Evolutionary conservation across 1,140 invertebrate genomes (phyloP).

Genomic region (Lordiphosa collinella): DNA sequence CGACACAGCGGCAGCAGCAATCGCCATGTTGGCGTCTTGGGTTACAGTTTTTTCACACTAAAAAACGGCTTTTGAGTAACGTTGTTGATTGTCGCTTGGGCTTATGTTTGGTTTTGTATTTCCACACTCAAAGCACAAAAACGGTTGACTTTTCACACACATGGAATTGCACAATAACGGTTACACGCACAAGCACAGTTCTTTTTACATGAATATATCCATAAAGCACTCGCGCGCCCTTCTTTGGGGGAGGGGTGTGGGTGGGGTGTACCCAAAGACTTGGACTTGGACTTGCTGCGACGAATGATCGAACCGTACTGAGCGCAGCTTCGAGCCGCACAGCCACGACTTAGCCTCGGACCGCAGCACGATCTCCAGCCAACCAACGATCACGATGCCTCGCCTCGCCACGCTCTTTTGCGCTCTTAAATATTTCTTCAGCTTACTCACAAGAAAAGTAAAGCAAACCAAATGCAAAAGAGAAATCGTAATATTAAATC

Average conservation of each 20-base stretch:
- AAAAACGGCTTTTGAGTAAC: constrained; percentile 55
- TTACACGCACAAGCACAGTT: not conserved
- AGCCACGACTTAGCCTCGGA: constrained; percentile 14
- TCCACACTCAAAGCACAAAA: constrained; percentile 15
- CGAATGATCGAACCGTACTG: constrained; percentile 55
- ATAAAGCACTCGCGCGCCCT: constrained; percentile 50
- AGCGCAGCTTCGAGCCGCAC: constrained; percentile 41
- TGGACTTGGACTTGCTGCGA: constrained; percentile 43
- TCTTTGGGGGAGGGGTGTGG: constrained; percentile 19
- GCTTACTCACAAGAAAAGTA: not conserved
- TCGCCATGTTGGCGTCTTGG: constrained; percentile 54
- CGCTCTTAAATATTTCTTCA: not conserved
- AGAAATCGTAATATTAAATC: not conserved
- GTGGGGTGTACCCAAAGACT: constrained; percentile 23
- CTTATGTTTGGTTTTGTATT: constrained; percentile 33
- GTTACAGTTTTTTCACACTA: constrained; percentile 14
- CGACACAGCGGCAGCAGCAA: constrained; percentile 20
- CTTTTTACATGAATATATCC: constrained; percentile 5
- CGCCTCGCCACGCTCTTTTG: constrained; percentile 2
- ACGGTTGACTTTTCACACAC: constrained; percentile 38
- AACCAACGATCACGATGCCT: not conserved
- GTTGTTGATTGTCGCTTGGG: constrained; percentile 40
- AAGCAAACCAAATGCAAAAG: not conserved
- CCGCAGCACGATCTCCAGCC: constrained; percentile 4
- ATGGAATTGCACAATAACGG: constrained; percentile 34